Evolutionary conservation across 2,888 invertebrate genomes (phyloP).

Genomic region (Nephrotoma appendiculata): DNA sequence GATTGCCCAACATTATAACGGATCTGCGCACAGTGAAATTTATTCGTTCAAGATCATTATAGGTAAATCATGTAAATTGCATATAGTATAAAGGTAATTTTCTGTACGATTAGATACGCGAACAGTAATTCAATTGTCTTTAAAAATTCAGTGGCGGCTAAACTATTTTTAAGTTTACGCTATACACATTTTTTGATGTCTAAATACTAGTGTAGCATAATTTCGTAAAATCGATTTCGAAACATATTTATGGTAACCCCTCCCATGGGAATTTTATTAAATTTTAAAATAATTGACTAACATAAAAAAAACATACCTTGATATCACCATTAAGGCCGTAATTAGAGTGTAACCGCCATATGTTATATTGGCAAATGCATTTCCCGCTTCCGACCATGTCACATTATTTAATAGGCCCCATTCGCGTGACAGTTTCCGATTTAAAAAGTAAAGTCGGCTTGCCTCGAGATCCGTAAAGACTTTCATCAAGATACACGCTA

Average conservation of each 20-base stretch:
- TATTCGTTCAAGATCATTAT: not conserved
- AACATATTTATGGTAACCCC: not conserved
- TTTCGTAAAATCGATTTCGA: not conserved
- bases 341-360: constrained; percentile 17
- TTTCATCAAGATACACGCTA: constrained; percentile 16
- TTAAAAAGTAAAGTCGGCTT: constrained; percentile 13
- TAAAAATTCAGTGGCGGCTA: not conserved
- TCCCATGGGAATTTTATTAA: not conserved
- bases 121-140: not conserved
- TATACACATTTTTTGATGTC: not conserved
- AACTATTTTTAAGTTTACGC: not conserved
- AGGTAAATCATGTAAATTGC: not conserved
- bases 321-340: constrained; percentile 14
- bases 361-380: constrained; percentile 17
- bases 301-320: constrained; percentile 12
- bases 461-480: constrained; percentile 15
- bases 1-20: not conserved
- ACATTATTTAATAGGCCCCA: constrained; percentile 15
- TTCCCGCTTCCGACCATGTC: constrained; percentile 16
- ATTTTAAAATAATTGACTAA: not conserved
- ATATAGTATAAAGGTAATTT: not conserved
- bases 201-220: not conserved
- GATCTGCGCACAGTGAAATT: not conserved
- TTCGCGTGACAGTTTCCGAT: constrained; percentile 15
- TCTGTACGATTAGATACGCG: not conserved